phyloP scores from a whole-genome alignment of 1,140 invertebrate genomes.

The Tribolium madens region DNA sequence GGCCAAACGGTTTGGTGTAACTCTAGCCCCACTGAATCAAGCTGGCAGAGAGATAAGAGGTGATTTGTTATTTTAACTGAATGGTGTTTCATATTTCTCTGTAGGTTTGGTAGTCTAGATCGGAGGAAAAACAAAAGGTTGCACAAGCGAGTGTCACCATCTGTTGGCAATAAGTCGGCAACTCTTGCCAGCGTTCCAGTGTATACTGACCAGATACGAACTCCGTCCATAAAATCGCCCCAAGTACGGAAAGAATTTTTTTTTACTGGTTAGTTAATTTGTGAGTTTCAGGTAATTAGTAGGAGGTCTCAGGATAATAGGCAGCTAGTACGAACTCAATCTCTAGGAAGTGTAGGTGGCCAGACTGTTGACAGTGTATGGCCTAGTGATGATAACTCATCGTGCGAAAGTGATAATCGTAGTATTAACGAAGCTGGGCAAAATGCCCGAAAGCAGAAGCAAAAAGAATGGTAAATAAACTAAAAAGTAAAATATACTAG shows the following conservation, averaged over 20 bases:
- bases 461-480: conserved; percentile 65
- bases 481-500: too few relatives aligned
- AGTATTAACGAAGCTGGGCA: conserved; percentile 59
- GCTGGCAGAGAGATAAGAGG: conserved; percentile 63
- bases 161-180: conserved; percentile 59
- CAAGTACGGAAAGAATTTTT: conserved; percentile 54
- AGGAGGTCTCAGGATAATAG: conserved; percentile 68
- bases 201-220: conserved; percentile 54
- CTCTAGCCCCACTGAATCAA: conserved; percentile 53
- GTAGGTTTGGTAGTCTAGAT: conserved; percentile 75
- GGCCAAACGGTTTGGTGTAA: conserved; percentile 64
- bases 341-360: conserved; percentile 72
- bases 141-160: conserved; percentile 61
- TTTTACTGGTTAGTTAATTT: conserved; percentile 42
- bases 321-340: conserved; percentile 71
- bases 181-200: conserved; percentile 56
- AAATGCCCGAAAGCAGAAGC: conserved; percentile 62
- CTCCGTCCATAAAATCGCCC: conserved; percentile 54
- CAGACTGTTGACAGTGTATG: conserved; percentile 65
- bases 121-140: conserved; percentile 69
- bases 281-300: conserved; percentile 66
- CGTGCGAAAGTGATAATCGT: conserved; percentile 62
- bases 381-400: conserved; percentile 62
- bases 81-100: conserved; percentile 36
- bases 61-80: conserved; percentile 38